phyloP scores from a whole-genome alignment of 2,797 vertebrate genomes.

The Darevskia nairensis region DNA sequence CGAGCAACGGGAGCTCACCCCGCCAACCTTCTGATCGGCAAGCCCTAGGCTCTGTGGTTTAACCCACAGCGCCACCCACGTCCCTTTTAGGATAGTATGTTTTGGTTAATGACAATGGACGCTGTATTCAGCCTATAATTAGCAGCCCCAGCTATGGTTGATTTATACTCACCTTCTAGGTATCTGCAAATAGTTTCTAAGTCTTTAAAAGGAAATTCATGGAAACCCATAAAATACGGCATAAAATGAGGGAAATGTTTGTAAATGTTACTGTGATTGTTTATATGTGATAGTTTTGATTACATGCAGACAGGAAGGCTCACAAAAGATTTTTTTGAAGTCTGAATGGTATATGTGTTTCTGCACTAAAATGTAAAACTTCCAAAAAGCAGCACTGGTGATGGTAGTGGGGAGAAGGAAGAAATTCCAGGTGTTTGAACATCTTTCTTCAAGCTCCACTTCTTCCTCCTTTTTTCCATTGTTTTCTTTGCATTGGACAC shows the following conservation, averaged over 20 bases:
- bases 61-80: too few relatives aligned
- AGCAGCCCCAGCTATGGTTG: background rate
- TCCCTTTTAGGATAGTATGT: background rate
- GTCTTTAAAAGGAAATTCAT: background rate
- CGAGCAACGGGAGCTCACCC: too few relatives aligned
- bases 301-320: background rate
- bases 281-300: background rate
- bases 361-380: background rate
- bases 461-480: background rate
- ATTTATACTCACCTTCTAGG: background rate
- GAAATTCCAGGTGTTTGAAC: too few relatives aligned
- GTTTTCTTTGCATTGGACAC: background rate
- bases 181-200: background rate
- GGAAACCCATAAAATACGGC: background rate
- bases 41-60: too few relatives aligned
- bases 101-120: background rate
- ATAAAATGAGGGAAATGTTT: background rate
- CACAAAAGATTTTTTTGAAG: background rate
- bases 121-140: background rate
- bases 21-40: too few relatives aligned
- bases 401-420: too few relatives aligned
- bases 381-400: background rate
- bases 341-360: background rate
- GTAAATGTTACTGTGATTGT: background rate
- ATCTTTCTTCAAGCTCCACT: background rate